A percentile compares a stretch with the other conserved stretches of the same genome.
Evolutionary conservation across 2,113 vertebrate species (phyloP).

Genomic region (Petaurus breviceps): DNA sequence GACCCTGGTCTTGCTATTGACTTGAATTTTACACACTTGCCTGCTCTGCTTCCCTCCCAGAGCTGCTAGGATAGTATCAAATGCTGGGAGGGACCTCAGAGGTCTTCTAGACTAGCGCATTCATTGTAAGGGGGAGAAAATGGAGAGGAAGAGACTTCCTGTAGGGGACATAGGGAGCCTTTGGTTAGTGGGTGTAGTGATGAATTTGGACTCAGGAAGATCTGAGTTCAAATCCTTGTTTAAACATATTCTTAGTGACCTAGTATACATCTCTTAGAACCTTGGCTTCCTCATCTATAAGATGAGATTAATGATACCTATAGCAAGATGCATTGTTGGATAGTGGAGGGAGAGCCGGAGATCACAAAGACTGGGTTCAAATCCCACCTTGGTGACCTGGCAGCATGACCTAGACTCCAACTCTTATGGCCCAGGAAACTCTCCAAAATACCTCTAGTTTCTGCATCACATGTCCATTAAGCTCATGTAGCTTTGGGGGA

Average conservation of each 20-base stretch:
- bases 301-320: not conserved
- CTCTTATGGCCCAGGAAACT: not conserved
- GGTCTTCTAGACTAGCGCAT: not conserved
- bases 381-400: not conserved
- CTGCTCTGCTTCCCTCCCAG: not conserved
- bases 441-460: not conserved
- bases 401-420: not conserved
- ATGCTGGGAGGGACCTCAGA: not conserved
- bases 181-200: constrained; percentile 12
- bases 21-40: not conserved
- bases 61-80: not conserved
- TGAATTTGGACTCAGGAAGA: constrained; percentile 15
- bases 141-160: not conserved
- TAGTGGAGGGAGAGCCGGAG: not conserved
- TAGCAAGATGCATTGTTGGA: not conserved
- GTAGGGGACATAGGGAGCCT: not conserved
- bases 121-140: constrained; percentile 50
- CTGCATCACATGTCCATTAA: not conserved
- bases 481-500: not conserved
- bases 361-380: not conserved
- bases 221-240: not conserved
- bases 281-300: constrained; percentile 18
- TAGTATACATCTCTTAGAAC: not conserved
- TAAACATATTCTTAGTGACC: not conserved
- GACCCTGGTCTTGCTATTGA: not conserved